Evolutionary conservation across 92 coral and sea anemone genomes (phyloP).

Genomic region (Heliopora coerulea): DNA sequence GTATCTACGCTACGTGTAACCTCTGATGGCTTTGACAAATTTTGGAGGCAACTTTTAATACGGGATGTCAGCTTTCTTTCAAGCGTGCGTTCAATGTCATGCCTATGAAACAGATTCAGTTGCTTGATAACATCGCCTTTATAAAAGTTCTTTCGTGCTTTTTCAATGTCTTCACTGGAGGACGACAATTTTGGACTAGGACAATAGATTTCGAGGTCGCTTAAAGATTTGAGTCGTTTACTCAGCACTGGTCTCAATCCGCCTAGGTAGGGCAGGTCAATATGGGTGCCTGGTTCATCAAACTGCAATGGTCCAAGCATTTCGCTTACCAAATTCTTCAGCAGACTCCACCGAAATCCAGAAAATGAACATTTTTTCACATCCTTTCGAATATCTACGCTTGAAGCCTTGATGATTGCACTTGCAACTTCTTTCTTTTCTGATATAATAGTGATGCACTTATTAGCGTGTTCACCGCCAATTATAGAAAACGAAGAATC

Average conservation of each 20-base stretch:
- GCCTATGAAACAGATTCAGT: slow-evolving; percentile 46
- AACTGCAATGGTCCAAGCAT: slow-evolving; percentile 55
- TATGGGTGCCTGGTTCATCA: slow-evolving; percentile 51
- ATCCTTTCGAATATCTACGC: slow-evolving; percentile 44
- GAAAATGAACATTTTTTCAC: slow-evolving; percentile 39
- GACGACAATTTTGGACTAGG: slow-evolving; percentile 51
- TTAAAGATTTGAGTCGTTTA: slow-evolving; percentile 53
- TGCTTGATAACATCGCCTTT: slow-evolving; percentile 56
- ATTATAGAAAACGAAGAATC: slow-evolving; percentile 57
- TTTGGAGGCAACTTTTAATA: slow-evolving; percentile 32
- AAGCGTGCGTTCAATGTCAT: slow-evolving; percentile 48
- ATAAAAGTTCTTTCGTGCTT: slow-evolving; percentile 54
- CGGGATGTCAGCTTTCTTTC: slow-evolving; percentile 25
- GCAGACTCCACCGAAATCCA: slow-evolving; percentile 39
- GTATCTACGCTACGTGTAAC: slow-evolving; percentile 39
- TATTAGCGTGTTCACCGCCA: slow-evolving; percentile 48
- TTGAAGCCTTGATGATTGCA: slow-evolving; percentile 35
- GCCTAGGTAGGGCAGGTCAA: slow-evolving; percentile 49
- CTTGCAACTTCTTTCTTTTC: slow-evolving; percentile 36
- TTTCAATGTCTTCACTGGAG: slow-evolving; percentile 30
- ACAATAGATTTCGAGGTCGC: slow-evolving; percentile 58
- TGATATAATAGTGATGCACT: slow-evolving; percentile 50
- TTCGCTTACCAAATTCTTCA: slow-evolving; percentile 50
- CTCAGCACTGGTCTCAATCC: slow-evolving; percentile 49
- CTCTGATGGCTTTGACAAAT: slow-evolving; percentile 34